Percentiles rank a stretch among this genome's conserved stretches.
Conservation (phyloP, 2,113 vertebrate genomes). For the Porphyrio hochstetteri region DNA sequence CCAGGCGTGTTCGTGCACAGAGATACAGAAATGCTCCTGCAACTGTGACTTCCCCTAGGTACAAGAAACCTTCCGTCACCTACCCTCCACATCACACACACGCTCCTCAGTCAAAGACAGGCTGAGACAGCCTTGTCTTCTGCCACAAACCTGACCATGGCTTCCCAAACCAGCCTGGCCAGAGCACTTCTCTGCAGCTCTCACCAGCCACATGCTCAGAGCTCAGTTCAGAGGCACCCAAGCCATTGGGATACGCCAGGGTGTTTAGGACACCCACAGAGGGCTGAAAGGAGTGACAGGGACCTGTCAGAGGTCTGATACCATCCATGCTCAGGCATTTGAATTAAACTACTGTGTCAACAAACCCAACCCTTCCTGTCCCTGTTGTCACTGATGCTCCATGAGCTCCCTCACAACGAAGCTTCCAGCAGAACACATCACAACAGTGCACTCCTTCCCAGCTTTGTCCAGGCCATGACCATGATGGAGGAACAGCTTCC, state of each 20-base stretch:
- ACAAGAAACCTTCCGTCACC: neutral
- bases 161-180: neutral
- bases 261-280: neutral
- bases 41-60: neutral
- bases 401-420: neutral
- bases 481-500: neutral
- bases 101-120: neutral
- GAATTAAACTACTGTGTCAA: neutral
- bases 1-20: rapidly evolving
- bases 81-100: neutral
- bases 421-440: neutral
- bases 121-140: neutral
- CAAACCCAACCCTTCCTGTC: neutral
- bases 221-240: neutral
- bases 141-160: neutral
- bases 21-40: neutral
- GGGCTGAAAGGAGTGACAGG: neutral
- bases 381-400: neutral
- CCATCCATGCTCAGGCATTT: neutral
- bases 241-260: neutral
- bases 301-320: neutral
- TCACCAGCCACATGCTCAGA: neutral
- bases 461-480: too few species aligned
- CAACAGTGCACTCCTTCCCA: neutral
- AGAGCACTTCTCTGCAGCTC: neutral